A percentile compares a stretch with the other conserved stretches of the same genome.
Evolutionary conservation across 1,140 invertebrate genomes (phyloP).

Genomic region (Pollicipes pollicipes): DNA sequence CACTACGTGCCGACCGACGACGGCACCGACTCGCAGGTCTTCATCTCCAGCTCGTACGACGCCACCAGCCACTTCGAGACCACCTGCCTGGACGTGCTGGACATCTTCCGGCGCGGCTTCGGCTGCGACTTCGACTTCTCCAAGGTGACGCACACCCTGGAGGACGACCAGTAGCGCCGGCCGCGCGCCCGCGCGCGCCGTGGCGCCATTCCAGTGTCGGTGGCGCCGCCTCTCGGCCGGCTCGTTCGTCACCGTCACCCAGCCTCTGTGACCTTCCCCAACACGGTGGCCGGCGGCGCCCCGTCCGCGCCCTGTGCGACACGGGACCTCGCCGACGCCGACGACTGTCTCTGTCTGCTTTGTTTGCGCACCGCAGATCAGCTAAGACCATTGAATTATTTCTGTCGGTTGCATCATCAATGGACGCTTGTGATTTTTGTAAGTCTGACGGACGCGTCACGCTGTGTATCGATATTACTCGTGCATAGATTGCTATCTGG

Average conservation of each 20-base stretch:
- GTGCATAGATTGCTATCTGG: too few species aligned
- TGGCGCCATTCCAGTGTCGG: slow-evolving; percentile 1
- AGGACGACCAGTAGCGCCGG: slow-evolving; percentile 56
- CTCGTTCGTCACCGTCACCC: background rate
- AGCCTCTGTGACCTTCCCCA: too few species aligned
- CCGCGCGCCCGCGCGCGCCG: background rate
- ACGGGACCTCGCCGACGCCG: too few species aligned
- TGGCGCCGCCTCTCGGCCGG: slow-evolving; percentile 6
- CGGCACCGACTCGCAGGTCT: slow-evolving; percentile 75
- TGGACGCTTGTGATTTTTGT: too few species aligned
- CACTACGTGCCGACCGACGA: slow-evolving; percentile 83
- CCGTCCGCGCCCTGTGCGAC: background rate
- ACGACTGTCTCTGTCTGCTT: background rate
- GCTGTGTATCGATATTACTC: too few species aligned
- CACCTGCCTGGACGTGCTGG: slow-evolving; percentile 90
- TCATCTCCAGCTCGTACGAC: slow-evolving; percentile 92
- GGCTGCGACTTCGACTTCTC: slow-evolving; percentile 97
- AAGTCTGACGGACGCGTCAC: too few species aligned
- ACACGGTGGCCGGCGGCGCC: slow-evolving; percentile 1
- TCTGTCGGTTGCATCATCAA: too few species aligned
- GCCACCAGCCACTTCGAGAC: slow-evolving; percentile 99
- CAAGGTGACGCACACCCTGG: slow-evolving; percentile 83
- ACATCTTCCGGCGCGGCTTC: slow-evolving; percentile 90
- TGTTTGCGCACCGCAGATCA: background rate
- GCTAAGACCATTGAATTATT: too few species aligned